Base-by-base conservation (phyloP, 2,797 vertebrate species). In the Apodemus agrarius region DNA sequence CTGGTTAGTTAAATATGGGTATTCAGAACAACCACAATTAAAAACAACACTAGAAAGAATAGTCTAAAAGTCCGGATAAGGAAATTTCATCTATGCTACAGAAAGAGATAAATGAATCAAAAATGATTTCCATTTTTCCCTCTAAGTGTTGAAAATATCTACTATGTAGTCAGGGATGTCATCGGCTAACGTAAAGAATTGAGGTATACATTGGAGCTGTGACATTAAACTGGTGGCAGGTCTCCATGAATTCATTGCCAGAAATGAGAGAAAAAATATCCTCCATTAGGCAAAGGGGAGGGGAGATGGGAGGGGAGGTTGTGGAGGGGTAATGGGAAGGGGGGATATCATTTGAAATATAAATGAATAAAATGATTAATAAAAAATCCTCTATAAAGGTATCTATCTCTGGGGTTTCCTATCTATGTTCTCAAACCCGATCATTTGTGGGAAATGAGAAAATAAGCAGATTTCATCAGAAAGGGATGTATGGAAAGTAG, bases 71-170 rank as follows among this genome's bases (percentile, higher is more conserved):
- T 29, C 4, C 72, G 83, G 93, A 91, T 61, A 91, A 59, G 49
- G 90, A 94, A 95, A 94, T 79, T 78, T 79, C 63, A 31, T 63
- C 21, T 92, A 57, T 91, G 31, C 11, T 95, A 22, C 31, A 82
- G 52, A 96, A 89, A 93, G 95, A 78, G 52, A 93, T 88, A 91
- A 93, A 81, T 52, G 26, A 94, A 22, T 82, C 10, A 59, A 95
- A 95, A 80, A 84, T 75, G 4, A 95, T 67, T 76, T 88, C 54
- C 19, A 63, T 49, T 13, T 91, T 90, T 93, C 19, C 61, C n/a
- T 95, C 54, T 54, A 93, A 81, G 79, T 91, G 67, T 91, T 95
- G 59, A 90, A 96, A 91, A 75, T 24, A 89, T 82, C 12, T 49
- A 82, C 37, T 85, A 21, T 91, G 67, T 91, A 29, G 29, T 80